phyloP scores from a whole-genome alignment of 2,888 invertebrate species.

The Cheilosia soror region DNA sequence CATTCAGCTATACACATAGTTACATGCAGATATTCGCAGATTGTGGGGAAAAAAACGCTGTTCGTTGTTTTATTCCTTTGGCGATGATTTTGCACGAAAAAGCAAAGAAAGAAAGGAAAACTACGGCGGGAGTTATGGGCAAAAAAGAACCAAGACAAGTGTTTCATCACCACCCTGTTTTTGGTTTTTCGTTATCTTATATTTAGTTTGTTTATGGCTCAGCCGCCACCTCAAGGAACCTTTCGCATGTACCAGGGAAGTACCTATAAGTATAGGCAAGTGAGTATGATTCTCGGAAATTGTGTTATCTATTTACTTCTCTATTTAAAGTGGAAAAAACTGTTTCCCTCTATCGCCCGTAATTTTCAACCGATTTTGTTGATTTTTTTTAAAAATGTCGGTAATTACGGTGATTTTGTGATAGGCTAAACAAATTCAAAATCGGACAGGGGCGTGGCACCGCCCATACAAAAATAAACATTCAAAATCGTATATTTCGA shows the following conservation, averaged over 20 bases:
- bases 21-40: slow-evolving; percentile 2
- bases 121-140: slow-evolving; percentile 11
- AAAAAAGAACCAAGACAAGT: background rate
- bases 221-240: slow-evolving; percentile 31
- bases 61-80: slow-evolving; percentile 44
- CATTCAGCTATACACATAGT: slow-evolving; percentile 7
- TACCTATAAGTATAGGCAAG: background rate
- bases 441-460: too few species aligned
- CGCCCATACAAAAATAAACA: too few species aligned
- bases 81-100: slow-evolving; percentile 51
- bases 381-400: too few species aligned
- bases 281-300: background rate
- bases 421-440: too few species aligned
- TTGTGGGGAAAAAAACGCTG: background rate
- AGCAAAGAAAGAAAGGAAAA: background rate
- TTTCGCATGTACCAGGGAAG: background rate
- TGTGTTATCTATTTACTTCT: too few species aligned
- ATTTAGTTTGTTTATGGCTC: slow-evolving; percentile 22
- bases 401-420: too few species aligned
- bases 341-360: too few species aligned
- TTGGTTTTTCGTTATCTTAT: background rate
- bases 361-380: too few species aligned
- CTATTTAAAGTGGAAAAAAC: too few species aligned
- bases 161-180: slow-evolving; percentile 13
- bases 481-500: too few species aligned